Evolutionary conservation across 2,113 vertebrate genomes (phyloP).

Genomic region (Sula dactylatra): DNA sequence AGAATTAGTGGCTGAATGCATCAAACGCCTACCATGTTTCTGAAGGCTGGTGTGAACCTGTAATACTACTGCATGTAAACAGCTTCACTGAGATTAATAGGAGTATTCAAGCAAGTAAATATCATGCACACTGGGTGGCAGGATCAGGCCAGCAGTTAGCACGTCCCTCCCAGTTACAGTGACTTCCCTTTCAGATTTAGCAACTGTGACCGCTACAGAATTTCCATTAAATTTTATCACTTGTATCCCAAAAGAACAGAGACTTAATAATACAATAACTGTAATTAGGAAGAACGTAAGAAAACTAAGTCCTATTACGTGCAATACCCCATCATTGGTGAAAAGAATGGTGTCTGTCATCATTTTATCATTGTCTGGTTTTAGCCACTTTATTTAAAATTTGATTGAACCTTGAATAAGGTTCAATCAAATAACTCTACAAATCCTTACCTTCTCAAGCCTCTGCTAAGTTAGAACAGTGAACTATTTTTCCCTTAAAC

Average conservation of each 20-base stretch:
- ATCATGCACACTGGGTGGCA: not conserved
- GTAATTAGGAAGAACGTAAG: not conserved
- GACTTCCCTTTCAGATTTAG: constrained; percentile 7
- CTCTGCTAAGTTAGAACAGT: not conserved
- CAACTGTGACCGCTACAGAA: not conserved
- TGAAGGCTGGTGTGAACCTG: not conserved
- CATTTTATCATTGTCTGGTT: not conserved
- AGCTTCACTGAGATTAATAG: not conserved
- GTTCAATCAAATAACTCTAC: not conserved
- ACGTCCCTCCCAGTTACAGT: not conserved
- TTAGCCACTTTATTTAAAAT: constrained; percentile 15
- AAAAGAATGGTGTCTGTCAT: not conserved
- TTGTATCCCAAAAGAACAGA: not conserved
- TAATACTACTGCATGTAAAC: not conserved
- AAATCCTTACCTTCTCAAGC: not conserved
- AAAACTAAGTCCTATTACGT: not conserved
- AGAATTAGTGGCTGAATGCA: not conserved
- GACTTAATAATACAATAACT: not conserved
- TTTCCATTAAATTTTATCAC: not conserved
- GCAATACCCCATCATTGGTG: not conserved
- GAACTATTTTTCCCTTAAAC: not conserved
- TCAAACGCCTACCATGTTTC: not conserved
- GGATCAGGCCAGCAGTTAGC: constrained; percentile 27
- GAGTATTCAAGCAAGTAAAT: not conserved
- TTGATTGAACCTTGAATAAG: not conserved